A percentile compares a stretch with the other conserved stretches of the same genome.
These are phyloP conservation scores for Heliocidaris tuberculata DNA, from an alignment of 35 echinoderm and acorn worm species.

Conservation along the genomic window DNA sequence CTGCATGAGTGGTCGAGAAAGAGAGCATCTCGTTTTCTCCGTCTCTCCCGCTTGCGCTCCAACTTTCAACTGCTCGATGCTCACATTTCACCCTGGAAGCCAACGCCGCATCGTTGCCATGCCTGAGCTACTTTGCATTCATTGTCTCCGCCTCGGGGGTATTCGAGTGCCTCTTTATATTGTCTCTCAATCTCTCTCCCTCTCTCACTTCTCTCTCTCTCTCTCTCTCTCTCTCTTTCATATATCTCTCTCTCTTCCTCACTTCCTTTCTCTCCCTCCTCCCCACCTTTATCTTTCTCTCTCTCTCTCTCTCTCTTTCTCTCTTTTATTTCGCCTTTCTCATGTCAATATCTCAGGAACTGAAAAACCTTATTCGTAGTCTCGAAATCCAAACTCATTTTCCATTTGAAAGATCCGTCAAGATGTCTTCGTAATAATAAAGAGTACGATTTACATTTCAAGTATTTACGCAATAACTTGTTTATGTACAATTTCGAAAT, in stretches of 20 bases:
- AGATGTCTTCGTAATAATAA: not conserved
- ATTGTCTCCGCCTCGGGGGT: constrained; percentile 1
- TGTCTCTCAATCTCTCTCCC: constrained; percentile 31
- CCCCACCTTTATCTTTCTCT: not conserved
- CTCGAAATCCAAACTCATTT: not conserved
- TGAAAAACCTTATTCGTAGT: not conserved
- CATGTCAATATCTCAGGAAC: not conserved
- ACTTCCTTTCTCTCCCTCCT: not conserved
- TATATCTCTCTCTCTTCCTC: not conserved
- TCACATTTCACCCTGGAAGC: constrained; percentile 14
- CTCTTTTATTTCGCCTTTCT: not conserved
- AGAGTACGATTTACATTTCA: not conserved
- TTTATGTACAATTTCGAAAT: not conserved
- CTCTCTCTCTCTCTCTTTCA: not conserved
- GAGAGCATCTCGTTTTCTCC: constrained; percentile 36
- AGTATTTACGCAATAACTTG: not conserved
- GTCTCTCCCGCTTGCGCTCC: not conserved
- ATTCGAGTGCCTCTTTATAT: not conserved
- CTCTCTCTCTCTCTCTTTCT: not conserved
- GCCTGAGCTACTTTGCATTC: constrained; percentile 38
- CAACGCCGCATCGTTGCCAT: constrained; percentile 27
- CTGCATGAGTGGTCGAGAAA: not conserved
- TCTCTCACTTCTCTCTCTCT: constrained; percentile 29
- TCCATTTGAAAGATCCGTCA: not conserved
- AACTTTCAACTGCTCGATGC: constrained; percentile 20